These are phyloP conservation scores for Agrotis segetum DNA, from an alignment of 2,888 invertebrate species.

Conservation along the genomic window DNA sequence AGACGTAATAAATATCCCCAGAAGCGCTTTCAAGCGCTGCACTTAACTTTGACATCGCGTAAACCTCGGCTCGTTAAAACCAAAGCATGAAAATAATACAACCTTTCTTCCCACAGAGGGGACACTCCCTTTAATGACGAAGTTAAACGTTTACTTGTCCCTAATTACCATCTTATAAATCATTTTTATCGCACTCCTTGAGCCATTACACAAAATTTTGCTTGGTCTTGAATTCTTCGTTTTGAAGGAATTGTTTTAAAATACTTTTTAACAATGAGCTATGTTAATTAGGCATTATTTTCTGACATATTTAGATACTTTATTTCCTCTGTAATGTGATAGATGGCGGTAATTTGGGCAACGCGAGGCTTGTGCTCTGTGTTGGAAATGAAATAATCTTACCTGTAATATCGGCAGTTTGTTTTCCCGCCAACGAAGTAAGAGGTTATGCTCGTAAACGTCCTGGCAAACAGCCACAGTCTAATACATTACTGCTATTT, in stretches of 20 bases:
- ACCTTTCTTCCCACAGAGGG: constrained; percentile 21
- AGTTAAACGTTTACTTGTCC: constrained; percentile 51
- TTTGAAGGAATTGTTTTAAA: constrained; percentile 40
- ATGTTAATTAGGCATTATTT: constrained; percentile 56
- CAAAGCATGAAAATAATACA: constrained; percentile 43
- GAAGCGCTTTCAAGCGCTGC: constrained; percentile 28
- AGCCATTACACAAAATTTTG: constrained; percentile 69
- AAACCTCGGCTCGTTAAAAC: constrained; percentile 49
- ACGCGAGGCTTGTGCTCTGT: constrained; percentile 39
- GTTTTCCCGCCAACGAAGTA: constrained; percentile 42
- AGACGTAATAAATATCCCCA: not conserved
- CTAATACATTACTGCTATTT: constrained; percentile 53
- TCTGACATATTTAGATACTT: constrained; percentile 50
- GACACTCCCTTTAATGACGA: constrained; percentile 48
- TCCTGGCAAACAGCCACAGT: constrained; percentile 58
- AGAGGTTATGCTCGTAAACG: constrained; percentile 35
- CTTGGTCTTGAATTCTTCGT: constrained; percentile 45
- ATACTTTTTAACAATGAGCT: constrained; percentile 45
- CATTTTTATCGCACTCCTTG: constrained; percentile 77
- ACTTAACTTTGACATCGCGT: constrained; percentile 40
- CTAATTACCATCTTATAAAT: constrained; percentile 80
- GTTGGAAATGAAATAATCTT: constrained; percentile 54
- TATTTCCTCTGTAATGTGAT: constrained; percentile 46
- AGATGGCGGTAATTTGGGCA: constrained; percentile 49
- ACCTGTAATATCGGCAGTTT: constrained; percentile 54